Conservation (phyloP, 2,888 invertebrate genomes). For the Choristoneura rosaceana region DNA sequence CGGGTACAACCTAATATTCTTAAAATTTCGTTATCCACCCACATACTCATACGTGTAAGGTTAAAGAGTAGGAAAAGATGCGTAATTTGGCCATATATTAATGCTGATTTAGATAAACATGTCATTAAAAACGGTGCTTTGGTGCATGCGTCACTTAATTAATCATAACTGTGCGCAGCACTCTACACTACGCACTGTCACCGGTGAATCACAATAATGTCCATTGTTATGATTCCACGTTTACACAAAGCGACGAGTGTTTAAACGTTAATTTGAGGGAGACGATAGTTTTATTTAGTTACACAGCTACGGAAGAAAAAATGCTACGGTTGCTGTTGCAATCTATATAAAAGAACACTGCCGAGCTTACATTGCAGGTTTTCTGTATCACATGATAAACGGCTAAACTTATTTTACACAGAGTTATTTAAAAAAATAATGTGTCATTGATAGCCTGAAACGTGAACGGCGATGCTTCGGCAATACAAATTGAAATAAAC, state of each 20-base stretch:
- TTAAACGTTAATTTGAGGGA: conserved; percentile 35
- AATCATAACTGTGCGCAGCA: conserved; percentile 55
- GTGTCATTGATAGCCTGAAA: conserved; percentile 8
- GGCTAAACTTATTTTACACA: not conserved
- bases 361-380: not conserved
- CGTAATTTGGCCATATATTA: conserved; percentile 11
- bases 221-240: conserved; percentile 63
- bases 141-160: conserved; percentile 62
- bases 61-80: not conserved
- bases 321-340: not conserved
- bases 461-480: conserved; percentile 6
- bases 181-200: conserved; percentile 58
- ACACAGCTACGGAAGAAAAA: conserved; percentile 9
- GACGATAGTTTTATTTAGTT: conserved; percentile 14
- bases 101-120: conserved; percentile 40
- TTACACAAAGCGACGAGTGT: conserved; percentile 45
- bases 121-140: conserved; percentile 43
- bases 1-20: not conserved
- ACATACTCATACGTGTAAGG: too few species aligned
- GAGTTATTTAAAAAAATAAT: not conserved
- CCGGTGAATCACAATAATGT: conserved; percentile 65
- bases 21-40: not conserved
- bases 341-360: not conserved
- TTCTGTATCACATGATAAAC: not conserved
- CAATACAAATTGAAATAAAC: conserved; percentile 47